Base-by-base conservation (phyloP, 1,140 invertebrate species). In the Heliconius hermathena region DNA sequence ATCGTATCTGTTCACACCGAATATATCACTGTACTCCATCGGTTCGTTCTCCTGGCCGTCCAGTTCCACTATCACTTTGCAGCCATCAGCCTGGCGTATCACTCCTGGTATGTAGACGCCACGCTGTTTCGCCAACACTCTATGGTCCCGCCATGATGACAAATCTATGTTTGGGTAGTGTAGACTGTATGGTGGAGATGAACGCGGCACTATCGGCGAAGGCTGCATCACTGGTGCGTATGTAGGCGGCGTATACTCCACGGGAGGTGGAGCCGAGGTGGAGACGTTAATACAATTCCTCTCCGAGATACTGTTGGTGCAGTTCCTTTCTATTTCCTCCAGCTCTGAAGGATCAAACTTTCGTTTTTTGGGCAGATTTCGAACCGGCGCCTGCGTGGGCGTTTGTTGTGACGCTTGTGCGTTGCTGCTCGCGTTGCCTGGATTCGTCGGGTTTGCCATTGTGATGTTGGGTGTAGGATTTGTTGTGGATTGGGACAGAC, bases 91-190 rank as follows among this genome's bases (percentile, higher is more conserved):
- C 91, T 95, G 95, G 80, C 95, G 95, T 87, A 96, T 98, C 13
- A 96, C 96, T 38, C 98, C 98, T 5, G 98, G 98, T 83, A 97
- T 96, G 95, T 99, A 99, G 81, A 97, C 95, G 71, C 96, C 96
- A 79, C 97, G 96, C 87, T 96, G 96, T 93, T 98, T 98, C 71
- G 98, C 98, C 83, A 99, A 95, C 82, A 99, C 97, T 85, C 98
- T 95, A 91, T 98, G 98, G 86, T 98, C 97, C 81, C 96, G 96
- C 98, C 98, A 99, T 91, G 99, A 98, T 86, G 96, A 97, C 84
- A 99, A 95, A 94, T 99, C 97, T 85, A 99, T 96, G 76, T 95
- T 94, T 46, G 91, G 92, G 71, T 92, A 95, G 26, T 90, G 89
- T 46, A 92, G 88, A 18, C 84, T 85, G 71, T 85, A 90, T 8